These are phyloP conservation scores for Monoplex corrugatus DNA, from an alignment of 2,888 invertebrate species.

Conservation along the genomic window DNA sequence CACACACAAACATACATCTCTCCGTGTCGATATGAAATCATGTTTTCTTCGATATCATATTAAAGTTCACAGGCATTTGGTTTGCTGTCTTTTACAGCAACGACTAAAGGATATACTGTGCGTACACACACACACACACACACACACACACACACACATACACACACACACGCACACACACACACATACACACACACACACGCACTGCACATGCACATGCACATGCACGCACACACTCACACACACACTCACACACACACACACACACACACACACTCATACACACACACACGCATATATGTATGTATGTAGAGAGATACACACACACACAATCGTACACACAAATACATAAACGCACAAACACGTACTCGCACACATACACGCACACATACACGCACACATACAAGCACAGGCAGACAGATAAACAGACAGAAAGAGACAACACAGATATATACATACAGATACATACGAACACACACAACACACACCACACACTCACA, in stretches of 20 bases:
- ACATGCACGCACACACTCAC: background rate
- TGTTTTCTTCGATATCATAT: too few species aligned
- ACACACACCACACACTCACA: too few species aligned
- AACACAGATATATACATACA: background rate
- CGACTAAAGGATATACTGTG: too few species aligned
- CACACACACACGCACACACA: slow-evolving; percentile 4
- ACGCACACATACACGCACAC: background rate
- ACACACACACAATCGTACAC: slow-evolving; percentile 14
- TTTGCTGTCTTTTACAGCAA: too few species aligned
- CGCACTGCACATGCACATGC: background rate
- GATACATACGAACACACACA: too few species aligned
- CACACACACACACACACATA: too few species aligned
- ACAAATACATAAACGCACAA: slow-evolving; percentile 3
- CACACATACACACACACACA: slow-evolving; percentile 20
- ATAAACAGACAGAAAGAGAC: background rate
- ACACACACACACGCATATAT: background rate
- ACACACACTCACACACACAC: slow-evolving; percentile 14
- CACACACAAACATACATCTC: too few species aligned
- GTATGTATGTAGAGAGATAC: background rate
- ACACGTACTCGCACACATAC: slow-evolving; percentile 15
- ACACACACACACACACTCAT: slow-evolving; percentile 24
- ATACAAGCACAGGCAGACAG: background rate
- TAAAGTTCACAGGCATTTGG: too few species aligned
- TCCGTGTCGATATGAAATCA: too few species aligned
- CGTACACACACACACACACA: too few species aligned